These are phyloP conservation scores for Urocolius indicus DNA, from an alignment of 2,113 vertebrate genomes.

Conservation along the genomic window DNA sequence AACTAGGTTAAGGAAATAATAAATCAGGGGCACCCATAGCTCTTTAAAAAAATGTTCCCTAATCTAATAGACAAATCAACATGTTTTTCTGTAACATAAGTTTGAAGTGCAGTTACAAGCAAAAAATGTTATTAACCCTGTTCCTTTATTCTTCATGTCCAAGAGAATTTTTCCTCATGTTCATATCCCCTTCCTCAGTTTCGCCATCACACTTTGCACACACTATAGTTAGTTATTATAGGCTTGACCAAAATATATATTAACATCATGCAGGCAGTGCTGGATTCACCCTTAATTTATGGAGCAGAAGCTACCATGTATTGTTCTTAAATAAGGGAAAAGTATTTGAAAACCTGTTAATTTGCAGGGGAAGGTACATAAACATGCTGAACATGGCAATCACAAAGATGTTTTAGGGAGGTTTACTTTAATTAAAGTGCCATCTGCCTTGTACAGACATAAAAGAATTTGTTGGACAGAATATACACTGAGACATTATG, in stretches of 20 bases:
- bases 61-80: not conserved
- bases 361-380: not conserved
- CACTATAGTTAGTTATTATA: not conserved
- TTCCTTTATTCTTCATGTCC: not conserved
- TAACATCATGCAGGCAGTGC: not conserved
- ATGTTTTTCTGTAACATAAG: not conserved
- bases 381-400: slow-evolving; percentile 8
- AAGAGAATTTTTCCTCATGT: not conserved
- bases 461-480: slow-evolving; percentile 24
- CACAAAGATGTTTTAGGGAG: slow-evolving; percentile 3
- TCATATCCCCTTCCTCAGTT: not conserved
- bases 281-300: not conserved
- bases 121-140: not conserved
- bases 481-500: not conserved
- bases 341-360: slow-evolving; percentile 35
- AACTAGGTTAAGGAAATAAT: not conserved
- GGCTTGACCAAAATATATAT: not conserved
- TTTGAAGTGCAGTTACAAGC: not conserved
- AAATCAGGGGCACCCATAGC: not conserved
- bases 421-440: slow-evolving; percentile 40
- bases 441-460: slow-evolving; percentile 23
- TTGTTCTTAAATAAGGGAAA: not conserved
- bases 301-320: not conserved
- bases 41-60: not conserved
- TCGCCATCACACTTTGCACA: not conserved